Base-by-base conservation (phyloP, 2,797 vertebrate species). In the Amblyraja radiata region DNA sequence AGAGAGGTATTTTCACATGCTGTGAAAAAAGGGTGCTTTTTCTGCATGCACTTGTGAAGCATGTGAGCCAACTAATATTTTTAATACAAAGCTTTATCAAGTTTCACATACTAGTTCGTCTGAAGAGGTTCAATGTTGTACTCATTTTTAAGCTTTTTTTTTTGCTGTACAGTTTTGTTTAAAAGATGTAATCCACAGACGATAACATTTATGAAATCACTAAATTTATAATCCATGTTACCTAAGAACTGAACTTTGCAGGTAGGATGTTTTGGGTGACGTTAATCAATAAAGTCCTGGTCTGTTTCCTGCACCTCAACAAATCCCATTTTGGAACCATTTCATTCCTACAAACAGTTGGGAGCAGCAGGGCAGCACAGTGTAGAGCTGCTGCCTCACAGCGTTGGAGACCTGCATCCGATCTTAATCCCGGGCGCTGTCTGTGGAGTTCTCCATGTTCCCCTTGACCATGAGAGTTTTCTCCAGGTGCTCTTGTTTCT, bases 11-110 rank as follows among this genome's bases (percentile, higher is more conserved):
- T 73, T 92, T 76, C 68, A 58, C 23, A 71, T 36, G 86, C 63
- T 73, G 65, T 6, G 32, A 73, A 74, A 54, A 74, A 21, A 28
- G 68, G 1, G 46, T 21, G 13, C 23, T 88, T 88, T 88, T 65
- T 65, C 32, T 76, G 71, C 90, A 74, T 58, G 21, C 90, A 58
- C 8, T 92, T 92, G 83, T 73, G 90, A 92, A 71, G 39, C 46
- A 58, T 92, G 71, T 76, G 46, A 54, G 14, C 39, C 46, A 46
- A 46, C 39, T 91, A 73, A 73, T 91, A 25, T 58, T 76, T 73
- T 76, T 54, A 74, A 54, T 88, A 14, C n/a, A 83, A 83, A 58
- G 58, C 21, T 54, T 65, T 32, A 65, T 65, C 84, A 88, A 68
- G 68, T 88, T 32, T 68, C 84, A 36, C 84, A 32, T 68, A 25